Evolutionary conservation across 2,888 invertebrate species (phyloP).

Genomic region (Clostera curtula): DNA sequence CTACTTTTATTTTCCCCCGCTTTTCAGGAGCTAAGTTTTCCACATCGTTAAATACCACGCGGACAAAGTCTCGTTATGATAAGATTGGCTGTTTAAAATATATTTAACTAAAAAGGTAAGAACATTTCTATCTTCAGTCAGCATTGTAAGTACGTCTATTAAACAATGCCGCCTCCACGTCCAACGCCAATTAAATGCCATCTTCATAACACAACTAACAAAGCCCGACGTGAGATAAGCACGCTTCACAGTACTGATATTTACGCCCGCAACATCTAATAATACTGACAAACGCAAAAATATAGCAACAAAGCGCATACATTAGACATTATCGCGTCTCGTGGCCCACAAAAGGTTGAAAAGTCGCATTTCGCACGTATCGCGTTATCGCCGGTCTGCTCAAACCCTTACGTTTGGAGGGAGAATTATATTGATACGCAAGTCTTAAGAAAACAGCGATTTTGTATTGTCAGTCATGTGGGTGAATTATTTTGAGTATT

Average conservation of each 20-base stretch:
- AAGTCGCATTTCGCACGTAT: conserved; percentile 69
- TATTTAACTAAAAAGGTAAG: no score
- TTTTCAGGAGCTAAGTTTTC: no score
- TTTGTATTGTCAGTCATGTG: no score
- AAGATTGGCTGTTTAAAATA: no score
- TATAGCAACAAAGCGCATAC: conserved; percentile 58
- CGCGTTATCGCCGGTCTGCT: conserved; percentile 58
- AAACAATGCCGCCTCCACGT: no score
- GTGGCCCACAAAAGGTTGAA: conserved; percentile 68
- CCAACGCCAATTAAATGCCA: not conserved
- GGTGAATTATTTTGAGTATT: no score
- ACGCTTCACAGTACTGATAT: conserved; percentile 20
- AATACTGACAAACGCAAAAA: conserved; percentile 60
- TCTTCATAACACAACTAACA: conserved; percentile 12
- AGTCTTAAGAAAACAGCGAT: conserved; percentile 21
- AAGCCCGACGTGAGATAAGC: conserved; percentile 14
- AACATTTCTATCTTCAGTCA: no score
- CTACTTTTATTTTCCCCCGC: no score
- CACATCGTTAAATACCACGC: no score
- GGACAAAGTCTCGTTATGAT: no score
- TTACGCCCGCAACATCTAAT: conserved; percentile 30
- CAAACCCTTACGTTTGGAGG: conserved; percentile 64
- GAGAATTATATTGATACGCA: conserved; percentile 36
- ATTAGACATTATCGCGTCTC: conserved; percentile 62
- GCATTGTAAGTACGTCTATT: no score